Evolutionary conservation across 2,797 vertebrate species (phyloP).

Genomic region (Characodon lateralis): DNA sequence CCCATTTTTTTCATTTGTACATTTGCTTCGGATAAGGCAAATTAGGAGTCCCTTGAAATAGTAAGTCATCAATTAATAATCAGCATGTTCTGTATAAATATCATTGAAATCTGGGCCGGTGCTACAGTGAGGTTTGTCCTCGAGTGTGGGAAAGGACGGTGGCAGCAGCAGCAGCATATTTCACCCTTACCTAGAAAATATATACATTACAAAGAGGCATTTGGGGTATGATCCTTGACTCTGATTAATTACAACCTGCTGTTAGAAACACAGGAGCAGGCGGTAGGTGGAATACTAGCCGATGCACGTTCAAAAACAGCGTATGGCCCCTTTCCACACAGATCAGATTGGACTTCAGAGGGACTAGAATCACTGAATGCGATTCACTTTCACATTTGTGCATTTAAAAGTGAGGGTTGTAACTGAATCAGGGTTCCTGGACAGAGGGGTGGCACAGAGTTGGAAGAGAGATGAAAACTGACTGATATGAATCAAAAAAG

Average conservation of each 20-base stretch:
- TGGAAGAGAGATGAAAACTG: constrained; percentile 14
- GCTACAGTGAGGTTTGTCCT: constrained; percentile 74
- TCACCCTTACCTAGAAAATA: constrained; percentile 11
- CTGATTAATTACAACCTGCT: constrained; percentile 31
- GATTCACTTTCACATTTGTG: constrained; percentile 41
- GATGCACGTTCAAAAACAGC: neutral
- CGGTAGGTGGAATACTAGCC: neutral
- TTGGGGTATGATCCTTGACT: constrained; percentile 25
- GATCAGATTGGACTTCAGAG: constrained; percentile 9
- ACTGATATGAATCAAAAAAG: constrained; percentile 9
- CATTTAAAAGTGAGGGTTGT: constrained; percentile 20
- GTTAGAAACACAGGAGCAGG: constrained; percentile 35
- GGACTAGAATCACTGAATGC: constrained; percentile 6
- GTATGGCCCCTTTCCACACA: neutral
- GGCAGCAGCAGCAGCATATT: constrained; percentile 29
- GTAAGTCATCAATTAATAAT: constrained; percentile 76
- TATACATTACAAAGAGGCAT: constrained; percentile 1
- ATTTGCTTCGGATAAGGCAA: constrained; percentile 85
- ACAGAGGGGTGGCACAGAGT: constrained; percentile 16
- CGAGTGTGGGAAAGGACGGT: constrained; percentile 32
- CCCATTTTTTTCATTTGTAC: constrained; percentile 61
- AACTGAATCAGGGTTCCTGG: constrained; percentile 17
- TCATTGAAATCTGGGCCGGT: constrained; percentile 74
- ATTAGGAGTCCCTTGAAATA: constrained; percentile 72
- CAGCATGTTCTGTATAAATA: constrained; percentile 78